phyloP scores from a whole-genome alignment of 2,797 vertebrate species.

The Bufotes viridis region DNA sequence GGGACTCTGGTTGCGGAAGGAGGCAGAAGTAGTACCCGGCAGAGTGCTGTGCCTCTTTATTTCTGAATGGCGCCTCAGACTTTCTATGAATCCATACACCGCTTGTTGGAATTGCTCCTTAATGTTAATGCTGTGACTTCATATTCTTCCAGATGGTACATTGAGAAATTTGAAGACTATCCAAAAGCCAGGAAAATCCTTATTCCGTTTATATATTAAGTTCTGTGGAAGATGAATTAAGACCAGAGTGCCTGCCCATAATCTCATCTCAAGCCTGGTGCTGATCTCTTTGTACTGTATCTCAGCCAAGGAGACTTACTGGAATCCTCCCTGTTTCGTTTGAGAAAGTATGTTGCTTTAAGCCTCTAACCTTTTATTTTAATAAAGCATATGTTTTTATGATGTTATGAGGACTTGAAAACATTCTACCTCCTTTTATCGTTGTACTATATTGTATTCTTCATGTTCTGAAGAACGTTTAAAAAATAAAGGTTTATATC shows the following conservation, averaged over 20 bases:
- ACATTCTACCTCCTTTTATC: conserved; percentile 35
- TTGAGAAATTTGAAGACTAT: conserved; percentile 91
- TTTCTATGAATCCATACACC: too few relatives aligned
- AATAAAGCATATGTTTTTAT: neutral
- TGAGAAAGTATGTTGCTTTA: neutral
- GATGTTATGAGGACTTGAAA: neutral
- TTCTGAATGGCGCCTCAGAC: too few relatives aligned
- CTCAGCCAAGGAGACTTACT: neutral
- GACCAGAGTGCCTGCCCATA: neutral
- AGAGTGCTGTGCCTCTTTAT: too few relatives aligned
- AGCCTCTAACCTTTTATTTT: neutral
- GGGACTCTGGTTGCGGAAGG: too few relatives aligned
- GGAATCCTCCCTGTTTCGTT: neutral
- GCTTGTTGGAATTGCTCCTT: neutral
- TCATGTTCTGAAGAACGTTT: neutral
- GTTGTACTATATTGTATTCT: neutral
- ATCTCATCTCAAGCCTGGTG: neutral
- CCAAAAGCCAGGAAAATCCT: conserved; percentile 88
- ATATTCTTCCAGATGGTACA: conserved; percentile 87
- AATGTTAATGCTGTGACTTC: neutral
- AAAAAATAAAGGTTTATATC: neutral
- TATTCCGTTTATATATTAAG: conserved; percentile 87
- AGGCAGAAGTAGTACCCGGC: too few relatives aligned
- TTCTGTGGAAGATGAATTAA: neutral
- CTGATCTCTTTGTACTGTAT: neutral